phyloP scores from a whole-genome alignment of 1,140 invertebrate genomes.

The Campodea augens region DNA sequence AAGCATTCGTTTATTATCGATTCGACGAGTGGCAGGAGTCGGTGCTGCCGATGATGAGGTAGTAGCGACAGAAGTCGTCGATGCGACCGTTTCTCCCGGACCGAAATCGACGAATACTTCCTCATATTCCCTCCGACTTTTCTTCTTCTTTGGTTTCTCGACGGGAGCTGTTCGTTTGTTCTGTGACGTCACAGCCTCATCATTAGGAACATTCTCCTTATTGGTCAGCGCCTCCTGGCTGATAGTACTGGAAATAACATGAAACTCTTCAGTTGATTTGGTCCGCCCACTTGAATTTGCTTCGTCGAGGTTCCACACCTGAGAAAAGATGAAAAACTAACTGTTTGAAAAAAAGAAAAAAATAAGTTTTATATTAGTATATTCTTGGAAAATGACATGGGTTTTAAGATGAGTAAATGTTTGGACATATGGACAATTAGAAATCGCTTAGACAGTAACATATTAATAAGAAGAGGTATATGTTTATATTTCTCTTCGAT shows the following conservation, averaged over 20 bases:
- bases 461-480: no score
- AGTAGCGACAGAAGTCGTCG: background rate
- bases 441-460: no score
- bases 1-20: constrained; percentile 38
- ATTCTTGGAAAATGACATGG: no score
- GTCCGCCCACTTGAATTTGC: constrained; percentile 1
- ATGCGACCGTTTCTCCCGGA: background rate
- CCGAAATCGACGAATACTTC: constrained; percentile 7
- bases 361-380: no score
- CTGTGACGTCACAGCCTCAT: no score
- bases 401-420: no score
- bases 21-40: background rate
- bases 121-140: constrained; percentile 7
- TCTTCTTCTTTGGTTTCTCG: background rate
- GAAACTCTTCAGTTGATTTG: constrained; percentile 19
- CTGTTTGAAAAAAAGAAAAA: no score
- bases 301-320: constrained; percentile 13
- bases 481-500: no score
- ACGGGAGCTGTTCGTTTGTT: background rate
- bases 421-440: no score
- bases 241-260: constrained; percentile 1
- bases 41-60: background rate
- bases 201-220: background rate
- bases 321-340: no score
- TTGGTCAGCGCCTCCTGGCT: background rate